Evolutionary conservation across 2,113 vertebrate genomes (phyloP), one percentile per base, ranked within the genome.

Genomic region (Dipodomys spectabilis): DNA sequence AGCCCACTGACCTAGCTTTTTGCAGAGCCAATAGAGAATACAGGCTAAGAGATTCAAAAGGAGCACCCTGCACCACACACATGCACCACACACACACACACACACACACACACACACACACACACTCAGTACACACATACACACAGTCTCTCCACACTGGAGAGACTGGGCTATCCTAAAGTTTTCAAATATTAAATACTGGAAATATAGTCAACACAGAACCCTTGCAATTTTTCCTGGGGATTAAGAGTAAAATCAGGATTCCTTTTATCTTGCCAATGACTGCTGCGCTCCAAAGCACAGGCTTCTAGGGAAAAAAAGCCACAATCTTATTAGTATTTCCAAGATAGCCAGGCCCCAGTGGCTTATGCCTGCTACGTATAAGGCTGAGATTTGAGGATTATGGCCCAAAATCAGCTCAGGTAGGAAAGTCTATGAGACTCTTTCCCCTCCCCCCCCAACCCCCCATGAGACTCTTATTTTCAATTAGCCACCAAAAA

Each of bases 1-100:
- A 94, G 83, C 39, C 81, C 68, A 95, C 93, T 94, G 91, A 93
- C 89, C 95, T 92, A 93, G 95, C 94, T 95, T 95, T 57, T 95
- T 74, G 72, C 72, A 78, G 9, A 83, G 72, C 82, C 20, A 35
- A 60, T 2, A 57, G 80, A 53, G 53, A 94, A 78, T 2, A 6
- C 16, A 74, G 19, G 81, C 71, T n/a, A 73, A 73, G 69, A 35
- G 28, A 83, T 15, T 57, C 53, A 57, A 57, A 57, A 57, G 53
- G 53, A 57, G 4, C 8, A 32, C 7, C 20, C 8, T 7, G n/a
- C 19, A 28, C 53, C 0, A 5, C 27, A 6, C 19, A 28, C 3
- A 4, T 22, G 23, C 0, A 1, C n/a, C n/a, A n/a, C 25, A 2
- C 39, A 22, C 7, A 5, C n/a, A 35, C 16, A 13, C 53, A 57